phyloP scores from a whole-genome alignment of 2,797 vertebrate species.

The Menidia menidia region DNA sequence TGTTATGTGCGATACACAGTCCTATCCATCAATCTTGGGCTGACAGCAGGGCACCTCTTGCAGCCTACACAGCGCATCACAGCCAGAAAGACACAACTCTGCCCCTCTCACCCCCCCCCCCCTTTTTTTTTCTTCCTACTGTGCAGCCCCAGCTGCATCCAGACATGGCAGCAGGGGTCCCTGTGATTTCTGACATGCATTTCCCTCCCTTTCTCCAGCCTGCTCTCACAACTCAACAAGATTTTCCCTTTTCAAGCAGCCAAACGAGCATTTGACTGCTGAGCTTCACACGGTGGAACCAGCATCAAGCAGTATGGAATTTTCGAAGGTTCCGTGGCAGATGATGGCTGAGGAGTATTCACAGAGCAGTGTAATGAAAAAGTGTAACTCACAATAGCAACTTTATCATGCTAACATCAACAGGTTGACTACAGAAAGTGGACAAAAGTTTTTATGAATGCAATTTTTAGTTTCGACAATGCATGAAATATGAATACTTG shows the following conservation, averaged over 20 bases:
- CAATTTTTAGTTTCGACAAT: too few relatives aligned
- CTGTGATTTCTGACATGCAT: conserved; percentile 59
- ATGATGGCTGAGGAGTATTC: conserved; percentile 6
- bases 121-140: conserved; percentile 37
- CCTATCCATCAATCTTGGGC: conserved; percentile 67
- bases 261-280: conserved; percentile 49
- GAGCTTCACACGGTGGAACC: conserved; percentile 30
- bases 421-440: conserved; percentile 42
- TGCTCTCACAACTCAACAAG: conserved; percentile 19
- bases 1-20: conserved; percentile 67
- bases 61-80: conserved; percentile 52
- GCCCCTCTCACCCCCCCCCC: conserved; percentile 21
- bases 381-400: conserved; percentile 16
- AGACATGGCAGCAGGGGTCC: conserved; percentile 68
- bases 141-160: conserved; percentile 70
- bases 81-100: conserved; percentile 59
- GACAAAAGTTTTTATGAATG: background rate
- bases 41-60: conserved; percentile 60
- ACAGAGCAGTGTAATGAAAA: conserved; percentile 5
- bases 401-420: conserved; percentile 41
- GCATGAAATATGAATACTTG: too few relatives aligned
- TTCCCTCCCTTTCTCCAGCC: conserved; percentile 34
- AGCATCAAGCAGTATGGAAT: conserved; percentile 28
- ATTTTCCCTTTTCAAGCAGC: conserved; percentile 29
- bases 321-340: conserved; percentile 39